Conservation (phyloP, 1,140 invertebrate species). For the Neodiprion fabricii region DNA sequence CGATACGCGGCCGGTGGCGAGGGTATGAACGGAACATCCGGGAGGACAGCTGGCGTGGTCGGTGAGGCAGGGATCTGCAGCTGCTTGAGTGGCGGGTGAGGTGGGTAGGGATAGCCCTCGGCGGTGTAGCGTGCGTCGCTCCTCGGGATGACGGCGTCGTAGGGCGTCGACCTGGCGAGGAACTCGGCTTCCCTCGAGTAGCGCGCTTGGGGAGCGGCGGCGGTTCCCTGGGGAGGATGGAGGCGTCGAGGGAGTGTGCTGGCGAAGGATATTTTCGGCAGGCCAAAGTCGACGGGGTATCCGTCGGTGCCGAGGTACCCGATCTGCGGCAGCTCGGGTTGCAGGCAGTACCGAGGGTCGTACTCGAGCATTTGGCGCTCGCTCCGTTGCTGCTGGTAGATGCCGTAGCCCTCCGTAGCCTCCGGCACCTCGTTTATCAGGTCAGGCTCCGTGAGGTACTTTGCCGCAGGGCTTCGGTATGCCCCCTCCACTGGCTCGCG, state of each 20-base stretch:
- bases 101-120: conserved; percentile 74
- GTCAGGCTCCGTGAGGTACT: conserved; percentile 54
- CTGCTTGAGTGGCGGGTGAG: conserved; percentile 49
- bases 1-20: conserved; percentile 69
- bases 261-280: conserved; percentile 70
- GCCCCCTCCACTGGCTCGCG: conserved; percentile 37
- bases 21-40: conserved; percentile 68
- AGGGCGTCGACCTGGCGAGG: conserved; percentile 63
- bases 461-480: conserved; percentile 43
- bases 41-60: conserved; percentile 52
- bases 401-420: conserved; percentile 34
- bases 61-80: conserved; percentile 47
- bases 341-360: conserved; percentile 45
- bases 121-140: conserved; percentile 76
- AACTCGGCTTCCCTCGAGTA: conserved; percentile 75
- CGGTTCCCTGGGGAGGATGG: conserved; percentile 55
- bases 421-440: conserved; percentile 54
- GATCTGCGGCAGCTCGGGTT: conserved; percentile 41
- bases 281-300: conserved; percentile 80
- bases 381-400: conserved; percentile 38
- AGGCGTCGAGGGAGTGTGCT: conserved; percentile 61
- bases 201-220: conserved; percentile 67
- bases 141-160: conserved; percentile 43
- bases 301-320: conserved; percentile 73
- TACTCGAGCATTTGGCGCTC: conserved; percentile 40